Conservation (phyloP, 2,888 invertebrate genomes). For the Trissonchulus sp. region DNA sequence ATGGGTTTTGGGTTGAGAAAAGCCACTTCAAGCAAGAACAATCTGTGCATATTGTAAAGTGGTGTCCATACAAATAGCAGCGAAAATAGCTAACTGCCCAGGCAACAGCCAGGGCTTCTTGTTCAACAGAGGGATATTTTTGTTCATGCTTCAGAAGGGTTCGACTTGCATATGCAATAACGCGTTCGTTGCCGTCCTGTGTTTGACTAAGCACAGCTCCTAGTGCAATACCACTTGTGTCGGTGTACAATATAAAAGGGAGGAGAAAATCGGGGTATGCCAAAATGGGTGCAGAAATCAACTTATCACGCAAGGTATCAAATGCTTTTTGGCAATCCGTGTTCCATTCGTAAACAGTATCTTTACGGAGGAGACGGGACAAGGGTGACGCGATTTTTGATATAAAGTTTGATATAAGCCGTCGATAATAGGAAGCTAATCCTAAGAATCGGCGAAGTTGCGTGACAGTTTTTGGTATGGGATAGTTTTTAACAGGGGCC, state of each 20-base stretch:
- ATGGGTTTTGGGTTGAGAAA: too few species aligned
- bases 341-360: slow-evolving; percentile 26
- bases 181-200: too few species aligned
- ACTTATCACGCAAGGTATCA: not conserved
- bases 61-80: too few species aligned
- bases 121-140: not conserved
- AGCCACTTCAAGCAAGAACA: too few species aligned
- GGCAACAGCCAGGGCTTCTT: not conserved
- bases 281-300: too few species aligned
- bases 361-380: not conserved
- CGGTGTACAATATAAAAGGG: too few species aligned
- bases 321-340: slow-evolving; percentile 21
- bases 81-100: too few species aligned
- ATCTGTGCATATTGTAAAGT: too few species aligned
- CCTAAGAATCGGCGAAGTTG: slow-evolving; percentile 16
- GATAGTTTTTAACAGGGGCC: not conserved
- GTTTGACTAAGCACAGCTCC: not conserved
- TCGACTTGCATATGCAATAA: too few species aligned
- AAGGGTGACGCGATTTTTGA: slow-evolving; percentile 15
- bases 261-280: not conserved
- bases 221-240: too few species aligned
- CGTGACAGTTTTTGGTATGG: slow-evolving; percentile 17
- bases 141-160: too few species aligned
- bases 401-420: too few species aligned
- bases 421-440: not conserved